Conservation (phyloP, 2,888 invertebrate genomes). For the Drosophila mimetica region DNA sequence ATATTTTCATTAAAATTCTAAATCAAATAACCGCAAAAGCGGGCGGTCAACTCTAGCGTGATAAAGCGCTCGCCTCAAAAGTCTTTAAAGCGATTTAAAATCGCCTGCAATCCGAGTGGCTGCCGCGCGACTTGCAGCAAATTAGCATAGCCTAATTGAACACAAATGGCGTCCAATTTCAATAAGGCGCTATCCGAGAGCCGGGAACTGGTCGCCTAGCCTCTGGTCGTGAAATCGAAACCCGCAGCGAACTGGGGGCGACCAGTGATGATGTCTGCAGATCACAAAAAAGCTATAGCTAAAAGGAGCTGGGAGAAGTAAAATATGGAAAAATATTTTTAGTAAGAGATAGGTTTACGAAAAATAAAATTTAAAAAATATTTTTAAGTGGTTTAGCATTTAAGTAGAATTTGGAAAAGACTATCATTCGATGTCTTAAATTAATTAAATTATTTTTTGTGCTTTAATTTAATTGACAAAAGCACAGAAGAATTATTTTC, state of each 20-base stretch:
- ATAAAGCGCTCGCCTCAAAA: slow-evolving; percentile 1
- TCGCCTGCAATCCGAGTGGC: background rate
- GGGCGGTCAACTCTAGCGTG: background rate
- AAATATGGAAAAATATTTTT: background rate
- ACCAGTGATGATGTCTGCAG: slow-evolving; percentile 6
- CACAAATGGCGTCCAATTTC: slow-evolving; percentile 81
- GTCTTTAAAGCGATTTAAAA: slow-evolving; percentile 43
- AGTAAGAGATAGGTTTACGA: too few species aligned
- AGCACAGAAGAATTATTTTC: too few species aligned
- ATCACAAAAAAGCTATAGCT: background rate
- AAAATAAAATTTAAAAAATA: too few species aligned
- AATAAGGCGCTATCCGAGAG: slow-evolving; percentile 48
- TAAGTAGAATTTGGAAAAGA: too few species aligned
- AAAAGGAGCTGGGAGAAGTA: background rate
- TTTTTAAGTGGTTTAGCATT: too few species aligned
- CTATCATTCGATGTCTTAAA: too few species aligned
- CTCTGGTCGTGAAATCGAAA: slow-evolving; percentile 67
- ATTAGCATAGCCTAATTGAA: slow-evolving; percentile 80
- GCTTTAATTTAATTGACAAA: too few species aligned
- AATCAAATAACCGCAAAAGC: slow-evolving; percentile 47
- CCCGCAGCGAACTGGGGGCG: slow-evolving; percentile 26
- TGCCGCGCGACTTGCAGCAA: slow-evolving; percentile 55
- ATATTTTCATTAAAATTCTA: slow-evolving; percentile 49
- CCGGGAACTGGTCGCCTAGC: slow-evolving; percentile 37
- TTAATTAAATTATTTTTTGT: too few species aligned